Conservation (phyloP, 2,113 vertebrate genomes). For the Dromas ardeola region DNA sequence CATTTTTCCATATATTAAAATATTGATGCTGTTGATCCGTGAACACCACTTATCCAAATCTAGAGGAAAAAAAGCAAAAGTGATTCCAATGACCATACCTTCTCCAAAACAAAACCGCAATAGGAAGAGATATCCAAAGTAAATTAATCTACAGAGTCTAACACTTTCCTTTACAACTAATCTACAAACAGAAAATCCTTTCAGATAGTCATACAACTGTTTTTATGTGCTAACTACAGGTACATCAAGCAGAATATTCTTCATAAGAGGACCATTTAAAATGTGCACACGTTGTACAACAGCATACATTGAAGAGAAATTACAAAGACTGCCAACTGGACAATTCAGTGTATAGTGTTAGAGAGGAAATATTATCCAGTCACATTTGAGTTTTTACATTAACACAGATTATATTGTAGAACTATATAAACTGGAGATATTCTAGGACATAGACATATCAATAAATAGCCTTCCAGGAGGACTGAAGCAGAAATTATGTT, state of each 20-base stretch:
- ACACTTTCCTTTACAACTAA: neutral
- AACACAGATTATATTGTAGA: neutral
- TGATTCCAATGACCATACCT: neutral
- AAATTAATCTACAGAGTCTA: neutral
- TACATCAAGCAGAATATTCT: neutral
- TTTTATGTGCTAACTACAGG: neutral
- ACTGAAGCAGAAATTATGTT: neutral
- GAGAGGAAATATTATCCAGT: neutral
- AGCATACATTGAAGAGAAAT: neutral
- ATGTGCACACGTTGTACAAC: rapidly evolving
- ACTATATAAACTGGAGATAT: neutral
- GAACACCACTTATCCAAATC: slow-evolving; percentile 26
- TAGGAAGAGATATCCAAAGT: neutral
- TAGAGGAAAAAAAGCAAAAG: slow-evolving; percentile 12
- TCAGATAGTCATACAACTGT: neutral
- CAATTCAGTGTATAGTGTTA: neutral
- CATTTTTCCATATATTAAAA: slow-evolving; percentile 72
- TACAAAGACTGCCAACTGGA: neutral
- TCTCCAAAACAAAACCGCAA: neutral
- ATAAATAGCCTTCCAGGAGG: neutral
- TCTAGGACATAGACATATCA: neutral
- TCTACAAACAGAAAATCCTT: neutral
- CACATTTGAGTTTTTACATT: neutral
- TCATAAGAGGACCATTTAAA: neutral
- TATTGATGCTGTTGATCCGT: slow-evolving; percentile 36